These are phyloP conservation scores for Acronicta psi DNA, from an alignment of 2,888 invertebrate species.

Conservation along the genomic window DNA sequence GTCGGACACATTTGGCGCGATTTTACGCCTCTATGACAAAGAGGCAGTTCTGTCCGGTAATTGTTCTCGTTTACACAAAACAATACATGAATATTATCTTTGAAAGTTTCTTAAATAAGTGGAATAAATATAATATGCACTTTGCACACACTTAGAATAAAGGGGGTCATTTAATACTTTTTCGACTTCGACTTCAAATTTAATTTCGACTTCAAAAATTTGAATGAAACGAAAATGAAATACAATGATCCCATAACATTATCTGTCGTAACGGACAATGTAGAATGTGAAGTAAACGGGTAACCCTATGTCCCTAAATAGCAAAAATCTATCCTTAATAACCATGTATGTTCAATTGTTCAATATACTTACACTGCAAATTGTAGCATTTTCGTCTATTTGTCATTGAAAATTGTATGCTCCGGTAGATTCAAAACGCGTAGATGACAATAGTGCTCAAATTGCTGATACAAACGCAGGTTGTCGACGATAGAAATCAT, in stretches of 20 bases:
- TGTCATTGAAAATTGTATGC: constrained; percentile 17
- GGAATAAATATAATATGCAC: no score
- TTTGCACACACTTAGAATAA: no score
- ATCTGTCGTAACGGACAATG: no score
- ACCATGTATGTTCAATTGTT: constrained; percentile 11
- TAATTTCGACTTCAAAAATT: no score
- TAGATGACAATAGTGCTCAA: constrained; percentile 13
- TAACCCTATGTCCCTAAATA: no score
- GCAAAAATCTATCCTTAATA: no score
- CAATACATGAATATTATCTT: neutral
- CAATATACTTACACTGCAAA: constrained; percentile 16
- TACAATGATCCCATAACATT: no score
- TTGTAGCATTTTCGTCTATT: constrained; percentile 11
- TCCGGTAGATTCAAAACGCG: constrained; percentile 34
- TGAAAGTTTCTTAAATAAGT: no score
- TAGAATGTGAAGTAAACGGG: no score
- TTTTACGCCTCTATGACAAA: constrained; percentile 45
- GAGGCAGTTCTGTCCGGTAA: constrained; percentile 19
- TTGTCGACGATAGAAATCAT: constrained; percentile 30
- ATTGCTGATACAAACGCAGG: constrained; percentile 22
- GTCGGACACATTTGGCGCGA: constrained; percentile 76
- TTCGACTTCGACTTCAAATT: no score
- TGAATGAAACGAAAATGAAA: no score
- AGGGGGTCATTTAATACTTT: no score
- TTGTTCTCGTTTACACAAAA: constrained; percentile 3